A percentile compares a stretch with the other conserved stretches of the same genome.
Evolutionary conservation across 2,797 vertebrate genomes (phyloP).

Genomic region (Tenualosa thibaudeaui): DNA sequence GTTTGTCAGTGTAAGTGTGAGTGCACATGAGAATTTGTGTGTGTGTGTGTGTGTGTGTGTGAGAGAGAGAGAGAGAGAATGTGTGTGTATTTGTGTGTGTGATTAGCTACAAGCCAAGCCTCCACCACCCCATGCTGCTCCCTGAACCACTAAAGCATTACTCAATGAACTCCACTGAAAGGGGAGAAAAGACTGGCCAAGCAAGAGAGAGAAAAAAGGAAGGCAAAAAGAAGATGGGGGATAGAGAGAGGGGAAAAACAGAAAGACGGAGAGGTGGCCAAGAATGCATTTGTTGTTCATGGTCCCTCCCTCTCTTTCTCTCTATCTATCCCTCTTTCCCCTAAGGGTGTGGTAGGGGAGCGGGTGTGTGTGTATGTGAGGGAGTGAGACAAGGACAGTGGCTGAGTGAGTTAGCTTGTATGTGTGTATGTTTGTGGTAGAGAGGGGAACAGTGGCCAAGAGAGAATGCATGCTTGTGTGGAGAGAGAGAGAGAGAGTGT

Average conservation of each 20-base stretch:
- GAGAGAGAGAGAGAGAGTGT: background rate
- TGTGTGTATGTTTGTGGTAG: background rate
- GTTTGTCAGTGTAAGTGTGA: background rate
- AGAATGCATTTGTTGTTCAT: background rate
- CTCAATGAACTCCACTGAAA: background rate
- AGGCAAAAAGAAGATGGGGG: background rate
- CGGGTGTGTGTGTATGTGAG: background rate
- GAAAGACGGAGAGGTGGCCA: background rate
- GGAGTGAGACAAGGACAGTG: background rate
- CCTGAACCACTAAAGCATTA: slow-evolving; percentile 12
- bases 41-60: background rate
- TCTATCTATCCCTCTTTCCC: background rate
- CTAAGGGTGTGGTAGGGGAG: background rate
- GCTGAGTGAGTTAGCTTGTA: background rate
- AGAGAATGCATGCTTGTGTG: background rate
- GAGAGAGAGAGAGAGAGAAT: background rate
- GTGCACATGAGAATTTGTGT: too few relatives aligned
- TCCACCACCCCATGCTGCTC: background rate
- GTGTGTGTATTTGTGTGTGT: background rate
- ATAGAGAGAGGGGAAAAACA: background rate
- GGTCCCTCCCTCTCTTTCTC: background rate
- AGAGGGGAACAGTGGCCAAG: background rate
- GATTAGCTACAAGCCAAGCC: background rate
- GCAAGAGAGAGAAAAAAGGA: background rate
- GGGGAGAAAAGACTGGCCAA: background rate